Evolutionary conservation across 1,140 invertebrate species (phyloP).

Genomic region (Ladona fulva): DNA sequence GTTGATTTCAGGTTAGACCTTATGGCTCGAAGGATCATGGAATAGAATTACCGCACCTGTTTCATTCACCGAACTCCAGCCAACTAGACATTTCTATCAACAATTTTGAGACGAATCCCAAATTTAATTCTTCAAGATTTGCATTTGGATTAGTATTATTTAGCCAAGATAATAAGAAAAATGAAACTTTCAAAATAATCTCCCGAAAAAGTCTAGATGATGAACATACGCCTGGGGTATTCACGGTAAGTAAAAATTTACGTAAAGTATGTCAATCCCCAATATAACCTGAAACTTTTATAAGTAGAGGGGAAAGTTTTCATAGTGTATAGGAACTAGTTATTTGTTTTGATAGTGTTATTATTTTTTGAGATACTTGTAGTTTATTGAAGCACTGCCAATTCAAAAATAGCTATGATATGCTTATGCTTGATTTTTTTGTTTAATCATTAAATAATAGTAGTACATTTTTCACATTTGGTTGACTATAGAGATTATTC

Average conservation of each 20-base stretch:
- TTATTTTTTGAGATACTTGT: too few species aligned
- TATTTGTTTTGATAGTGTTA: too few species aligned
- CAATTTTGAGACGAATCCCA: conserved; percentile 37
- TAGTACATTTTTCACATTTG: too few species aligned
- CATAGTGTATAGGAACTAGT: too few species aligned
- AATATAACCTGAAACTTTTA: too few species aligned
- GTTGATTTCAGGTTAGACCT: conserved; percentile 38
- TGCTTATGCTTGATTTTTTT: too few species aligned
- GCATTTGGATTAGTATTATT: conserved; percentile 46
- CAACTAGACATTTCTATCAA: conserved; percentile 51
- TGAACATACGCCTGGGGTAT: conserved; percentile 61
- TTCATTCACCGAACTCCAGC: conserved; percentile 52
- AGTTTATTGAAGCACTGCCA: too few species aligned
- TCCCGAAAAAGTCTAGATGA: conserved; percentile 53
- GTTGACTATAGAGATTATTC: too few species aligned
- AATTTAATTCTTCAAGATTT: conserved; percentile 45
- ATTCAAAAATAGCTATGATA: too few species aligned
- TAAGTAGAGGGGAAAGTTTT: too few species aligned
- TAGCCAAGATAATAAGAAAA: conserved; percentile 33
- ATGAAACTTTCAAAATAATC: conserved; percentile 35
- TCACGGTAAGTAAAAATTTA: conserved; percentile 42
- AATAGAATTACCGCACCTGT: conserved; percentile 45
- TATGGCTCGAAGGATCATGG: conserved; percentile 44
- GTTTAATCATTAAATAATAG: too few species aligned
- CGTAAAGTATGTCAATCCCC: too few species aligned